Percentiles rank a stretch among this genome's conserved stretches.
Conservation (phyloP, 2,113 vertebrate species). For the Salvelinus namaycush region DNA sequence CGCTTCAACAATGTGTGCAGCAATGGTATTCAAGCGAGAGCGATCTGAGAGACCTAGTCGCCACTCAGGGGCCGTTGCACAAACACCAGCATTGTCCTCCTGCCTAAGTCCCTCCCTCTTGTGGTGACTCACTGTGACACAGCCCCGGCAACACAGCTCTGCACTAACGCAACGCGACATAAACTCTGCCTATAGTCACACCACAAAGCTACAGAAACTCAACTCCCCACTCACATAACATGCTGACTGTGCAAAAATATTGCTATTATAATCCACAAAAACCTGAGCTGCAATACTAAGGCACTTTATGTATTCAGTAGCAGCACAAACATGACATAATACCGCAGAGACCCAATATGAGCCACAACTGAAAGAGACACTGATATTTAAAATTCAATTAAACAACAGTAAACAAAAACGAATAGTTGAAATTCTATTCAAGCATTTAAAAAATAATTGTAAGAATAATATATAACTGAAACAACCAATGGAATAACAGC, state of each 20-base stretch:
- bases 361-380: not conserved
- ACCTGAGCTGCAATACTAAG: constrained; percentile 15
- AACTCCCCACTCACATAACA: constrained; percentile 8
- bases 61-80: constrained; percentile 74
- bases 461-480: not conserved
- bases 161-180: constrained; percentile 61
- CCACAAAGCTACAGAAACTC: constrained; percentile 12
- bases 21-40: constrained; percentile 69
- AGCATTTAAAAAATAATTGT: not conserved
- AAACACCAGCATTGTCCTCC: constrained; percentile 78
- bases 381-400: not conserved
- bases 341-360: constrained; percentile 16
- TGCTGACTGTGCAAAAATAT: not conserved
- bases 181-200: constrained; percentile 43
- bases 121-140: constrained; percentile 67
- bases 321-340: constrained; percentile 54
- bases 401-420: not conserved
- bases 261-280: constrained; percentile 2
- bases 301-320: constrained; percentile 18
- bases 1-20: constrained; percentile 66
- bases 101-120: constrained; percentile 73
- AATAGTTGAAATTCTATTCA: not conserved
- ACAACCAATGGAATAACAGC: not conserved
- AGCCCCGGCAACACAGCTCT: constrained; percentile 55
- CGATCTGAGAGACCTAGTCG: constrained; percentile 64